phyloP scores from a whole-genome alignment of 2,888 invertebrate species.

The Apodemia duryi region DNA sequence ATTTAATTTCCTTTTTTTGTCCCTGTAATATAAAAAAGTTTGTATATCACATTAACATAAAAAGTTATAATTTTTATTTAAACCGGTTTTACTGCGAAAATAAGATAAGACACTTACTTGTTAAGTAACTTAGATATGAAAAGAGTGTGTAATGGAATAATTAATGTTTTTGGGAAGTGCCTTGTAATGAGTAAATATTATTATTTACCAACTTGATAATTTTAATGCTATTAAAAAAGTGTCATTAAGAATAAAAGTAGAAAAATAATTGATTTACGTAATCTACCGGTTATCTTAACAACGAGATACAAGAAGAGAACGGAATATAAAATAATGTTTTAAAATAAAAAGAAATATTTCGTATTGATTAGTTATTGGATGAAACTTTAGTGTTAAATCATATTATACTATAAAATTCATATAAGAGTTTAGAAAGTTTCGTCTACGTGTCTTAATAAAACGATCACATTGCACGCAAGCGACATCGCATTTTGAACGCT shows the following conservation, averaged over 20 bases:
- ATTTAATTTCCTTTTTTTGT: not conserved
- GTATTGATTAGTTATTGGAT: not conserved
- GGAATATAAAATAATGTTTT: too few relatives aligned
- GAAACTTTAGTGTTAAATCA: not conserved
- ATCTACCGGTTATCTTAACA: too few relatives aligned
- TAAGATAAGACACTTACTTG: not conserved
- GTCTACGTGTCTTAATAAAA: slow-evolving; percentile 11
- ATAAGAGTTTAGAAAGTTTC: slow-evolving; percentile 8
- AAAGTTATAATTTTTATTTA: not conserved
- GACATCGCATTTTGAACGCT: slow-evolving; percentile 36
- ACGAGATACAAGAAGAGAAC: too few relatives aligned
- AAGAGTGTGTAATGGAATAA: too few relatives aligned
- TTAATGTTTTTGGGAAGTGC: too few relatives aligned
- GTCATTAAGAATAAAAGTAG: too few relatives aligned
- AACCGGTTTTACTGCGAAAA: slow-evolving; percentile 1
- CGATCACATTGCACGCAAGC: slow-evolving; percentile 28
- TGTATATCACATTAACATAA: not conserved
- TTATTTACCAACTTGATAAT: too few relatives aligned
- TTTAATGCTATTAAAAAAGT: too few relatives aligned
- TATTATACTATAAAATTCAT: not conserved
- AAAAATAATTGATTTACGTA: too few relatives aligned
- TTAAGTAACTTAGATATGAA: not conserved
- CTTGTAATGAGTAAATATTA: too few relatives aligned
- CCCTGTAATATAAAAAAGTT: not conserved
- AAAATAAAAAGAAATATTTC: too few relatives aligned